Evolutionary conservation across 30 jellyfish, hydroid and myxozoan species (phyloP), one percentile per base, ranked within the genome.

Genomic region (Cassiopea andromeda): DNA sequence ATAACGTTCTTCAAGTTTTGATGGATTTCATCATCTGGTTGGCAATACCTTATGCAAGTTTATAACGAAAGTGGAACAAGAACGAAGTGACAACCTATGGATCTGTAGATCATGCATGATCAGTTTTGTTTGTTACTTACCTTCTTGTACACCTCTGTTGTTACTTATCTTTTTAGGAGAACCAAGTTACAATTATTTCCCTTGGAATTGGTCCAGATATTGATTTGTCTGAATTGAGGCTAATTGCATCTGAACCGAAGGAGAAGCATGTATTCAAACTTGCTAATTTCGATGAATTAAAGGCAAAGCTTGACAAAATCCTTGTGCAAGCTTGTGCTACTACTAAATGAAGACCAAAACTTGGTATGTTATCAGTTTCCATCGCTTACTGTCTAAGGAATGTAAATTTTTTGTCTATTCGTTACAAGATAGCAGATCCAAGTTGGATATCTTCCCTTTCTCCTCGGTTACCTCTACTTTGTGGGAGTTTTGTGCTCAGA

Each of bases 131-230:
- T 54, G 10, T 3, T 54, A 54, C 64, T 10, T 3, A 54, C 0
- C 64, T 54, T 54, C 7, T 54, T 54, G 64, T 3, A 3, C 64
- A 3, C 7, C 64, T 3, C 64, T 6, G 64, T 3, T 54, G 10
- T 6, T 43, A 6, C 54, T 70, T 1, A 14, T 50, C 13, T 6
- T 75, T 77, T 77, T n/a, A 54, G 86, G 74, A 82, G 1, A 61
- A 75, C 10, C 73, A 72, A 8, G 96, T 92, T 71, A 92, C 85
- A 14, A 73, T 92, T 48, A 68, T 92, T 46, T 77, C 98, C 38
- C 85, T 92, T 90, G 98, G 98, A 12, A 80, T 92, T 78, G 96
- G 96, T 15, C 71, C 83, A 12, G 59, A 44, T 27, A 80, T 92
- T 58, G 92, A 84, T 14, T 18, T 44, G 17, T 71, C 60, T 48